Evolutionary conservation across 2,888 invertebrate species (phyloP), one percentile per base, ranked within the genome.

Genomic region (Magallana nippona): DNA sequence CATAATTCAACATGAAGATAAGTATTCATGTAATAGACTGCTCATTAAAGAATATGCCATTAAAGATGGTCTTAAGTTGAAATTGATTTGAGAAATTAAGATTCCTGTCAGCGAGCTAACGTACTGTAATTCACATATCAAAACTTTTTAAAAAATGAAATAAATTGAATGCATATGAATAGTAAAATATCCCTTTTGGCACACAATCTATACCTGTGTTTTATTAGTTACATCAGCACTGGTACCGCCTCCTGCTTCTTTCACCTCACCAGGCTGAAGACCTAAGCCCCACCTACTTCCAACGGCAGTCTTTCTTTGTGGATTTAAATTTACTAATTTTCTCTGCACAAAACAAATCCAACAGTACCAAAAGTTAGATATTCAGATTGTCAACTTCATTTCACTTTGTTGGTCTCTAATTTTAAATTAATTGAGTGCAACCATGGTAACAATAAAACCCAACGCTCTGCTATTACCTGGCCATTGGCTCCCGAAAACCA

Each of bases 401-500:
- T 44, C 44, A 44, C 3, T 44, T 44, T 5, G 44, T 44, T 44
- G 44, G 44, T 44, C 44, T 8, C 44, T 44, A 44, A 22, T 22
- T 19, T 17, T 77, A 32, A 55, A 44, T 32, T 10, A n/a, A 32
- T 55, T 55, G 27, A 79, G 22, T 56, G 22, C 3, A 22, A 44
- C 44, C 44, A 44, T 5, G 8, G 44, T 44, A 44, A 44, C 44
- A 44, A 44, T 44, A 8, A 44, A 44, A 44, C 44, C 44, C 8
- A 8, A 44, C 11, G 17, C 27, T 56, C n/a, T 0, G 10, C 22
- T 44, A 10, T 10, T 80, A 83, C 83, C 80, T 83, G 79, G 56
- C 62, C 81, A 32, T 81, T 81, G 22, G 57, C 60, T 60, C 97
- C 97, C 88, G 96, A 95, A 84, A 97, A 95, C 98, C 98, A 99